phyloP scores from a whole-genome alignment of 1,140 invertebrate genomes.

The Neodiprion pinetum region DNA sequence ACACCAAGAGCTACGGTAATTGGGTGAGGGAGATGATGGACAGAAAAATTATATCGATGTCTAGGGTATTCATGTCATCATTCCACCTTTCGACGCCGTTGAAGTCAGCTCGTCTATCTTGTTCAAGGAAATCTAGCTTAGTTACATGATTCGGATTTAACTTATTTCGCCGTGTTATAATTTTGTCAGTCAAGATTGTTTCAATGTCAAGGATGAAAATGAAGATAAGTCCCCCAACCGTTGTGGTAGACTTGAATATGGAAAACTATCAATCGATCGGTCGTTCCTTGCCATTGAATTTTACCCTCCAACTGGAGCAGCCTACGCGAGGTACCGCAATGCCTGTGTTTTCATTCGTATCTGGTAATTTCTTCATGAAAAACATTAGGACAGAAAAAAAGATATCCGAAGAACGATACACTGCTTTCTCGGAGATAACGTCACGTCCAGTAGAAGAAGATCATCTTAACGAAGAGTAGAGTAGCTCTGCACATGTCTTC shows the following conservation, averaged over 20 bases:
- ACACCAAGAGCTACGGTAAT: slow-evolving; percentile 33
- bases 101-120: too few relatives aligned
- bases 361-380: neutral
- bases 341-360: neutral
- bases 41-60: neutral
- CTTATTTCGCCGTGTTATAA: too few relatives aligned
- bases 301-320: neutral
- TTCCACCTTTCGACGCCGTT: neutral
- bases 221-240: too few relatives aligned
- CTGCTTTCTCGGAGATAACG: neutral
- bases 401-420: neutral
- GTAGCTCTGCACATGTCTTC: neutral
- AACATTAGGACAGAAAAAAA: neutral
- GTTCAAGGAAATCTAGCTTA: too few relatives aligned
- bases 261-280: neutral
- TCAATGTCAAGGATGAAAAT: too few relatives aligned
- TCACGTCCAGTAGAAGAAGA: neutral
- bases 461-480: neutral
- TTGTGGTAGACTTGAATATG: too few relatives aligned
- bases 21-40: neutral
- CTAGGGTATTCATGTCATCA: neutral
- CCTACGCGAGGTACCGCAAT: neutral
- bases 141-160: too few relatives aligned
- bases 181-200: too few relatives aligned
- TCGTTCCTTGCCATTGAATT: neutral